Conservation (phyloP, 2,113 vertebrate genomes). For the Cyanoderma ruficeps region DNA sequence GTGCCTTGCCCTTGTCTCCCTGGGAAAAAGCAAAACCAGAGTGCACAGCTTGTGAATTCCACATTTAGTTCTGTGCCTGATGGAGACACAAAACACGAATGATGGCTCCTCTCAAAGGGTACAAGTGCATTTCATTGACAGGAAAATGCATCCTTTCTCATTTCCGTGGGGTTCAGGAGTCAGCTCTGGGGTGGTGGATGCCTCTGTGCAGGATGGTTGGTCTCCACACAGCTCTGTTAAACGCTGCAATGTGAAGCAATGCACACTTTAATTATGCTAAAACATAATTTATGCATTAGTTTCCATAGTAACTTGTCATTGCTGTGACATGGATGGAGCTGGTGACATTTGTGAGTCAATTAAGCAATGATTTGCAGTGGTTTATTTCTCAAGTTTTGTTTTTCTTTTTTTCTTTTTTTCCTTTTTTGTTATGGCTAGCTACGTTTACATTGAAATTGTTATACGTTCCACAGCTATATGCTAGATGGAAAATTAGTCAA, state of each 20-base stretch:
- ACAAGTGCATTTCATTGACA: background rate
- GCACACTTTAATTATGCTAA: slow-evolving; percentile 34
- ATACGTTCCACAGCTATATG: background rate
- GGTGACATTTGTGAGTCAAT: slow-evolving; percentile 44
- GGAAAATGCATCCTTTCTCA: background rate
- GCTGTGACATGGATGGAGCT: slow-evolving; percentile 3
- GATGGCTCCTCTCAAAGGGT: background rate
- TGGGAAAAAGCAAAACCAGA: background rate
- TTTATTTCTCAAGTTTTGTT: background rate
- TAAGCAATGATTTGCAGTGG: background rate
- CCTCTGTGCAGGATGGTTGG: background rate
- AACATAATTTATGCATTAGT: slow-evolving; percentile 50
- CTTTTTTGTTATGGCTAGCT: background rate
- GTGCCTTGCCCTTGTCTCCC: background rate
- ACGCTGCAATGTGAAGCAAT: background rate
- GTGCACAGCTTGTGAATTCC: background rate
- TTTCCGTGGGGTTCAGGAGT: background rate
- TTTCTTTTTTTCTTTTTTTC: background rate
- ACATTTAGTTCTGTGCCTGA: background rate
- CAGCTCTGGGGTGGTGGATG: background rate
- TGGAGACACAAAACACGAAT: background rate
- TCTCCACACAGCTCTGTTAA: background rate
- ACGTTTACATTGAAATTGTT: background rate
- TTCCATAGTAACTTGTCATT: slow-evolving; percentile 57
- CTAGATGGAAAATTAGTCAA: background rate